A percentile compares a stretch with the other conserved stretches of the same genome.
These are phyloP conservation scores for Siphonodentalium dalli DNA, from an alignment of 2,888 invertebrate species.

Conservation along the genomic window DNA sequence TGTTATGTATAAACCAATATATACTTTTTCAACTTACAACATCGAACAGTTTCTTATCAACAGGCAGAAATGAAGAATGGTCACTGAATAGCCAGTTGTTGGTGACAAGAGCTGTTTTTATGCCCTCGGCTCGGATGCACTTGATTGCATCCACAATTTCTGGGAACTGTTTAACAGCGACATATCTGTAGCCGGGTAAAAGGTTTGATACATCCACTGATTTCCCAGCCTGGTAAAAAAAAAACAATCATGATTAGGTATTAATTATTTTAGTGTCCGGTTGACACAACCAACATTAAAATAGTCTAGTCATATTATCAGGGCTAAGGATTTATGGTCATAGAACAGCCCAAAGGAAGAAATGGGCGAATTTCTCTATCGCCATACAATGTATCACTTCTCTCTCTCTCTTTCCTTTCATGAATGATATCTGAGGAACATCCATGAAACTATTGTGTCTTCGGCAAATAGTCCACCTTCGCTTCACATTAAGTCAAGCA, in stretches of 20 bases:
- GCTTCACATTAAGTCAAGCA: too few relatives aligned
- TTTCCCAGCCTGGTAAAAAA: slow-evolving; percentile 25
- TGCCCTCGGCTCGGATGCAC: slow-evolving; percentile 55
- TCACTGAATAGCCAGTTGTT: slow-evolving; percentile 60
- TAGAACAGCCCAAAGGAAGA: too few relatives aligned
- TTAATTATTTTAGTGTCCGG: too few relatives aligned
- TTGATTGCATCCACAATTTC: slow-evolving; percentile 50
- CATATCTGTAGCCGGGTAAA: slow-evolving; percentile 9
- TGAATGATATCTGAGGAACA: too few relatives aligned
- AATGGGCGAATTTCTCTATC: too few relatives aligned
- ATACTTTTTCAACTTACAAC: slow-evolving; percentile 40
- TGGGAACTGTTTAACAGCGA: slow-evolving; percentile 18
- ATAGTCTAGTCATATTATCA: too few relatives aligned
- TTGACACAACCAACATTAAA: too few relatives aligned
- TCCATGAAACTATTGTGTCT: too few relatives aligned
- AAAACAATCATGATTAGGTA: background rate
- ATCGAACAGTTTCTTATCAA: slow-evolving; percentile 51
- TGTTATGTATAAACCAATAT: background rate
- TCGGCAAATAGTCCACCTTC: too few relatives aligned
- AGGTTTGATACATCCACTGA: slow-evolving; percentile 30
- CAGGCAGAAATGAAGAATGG: slow-evolving; percentile 21
- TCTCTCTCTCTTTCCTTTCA: too few relatives aligned
- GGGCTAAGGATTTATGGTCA: too few relatives aligned
- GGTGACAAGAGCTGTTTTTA: slow-evolving; percentile 64
- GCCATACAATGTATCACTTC: too few relatives aligned